Conservation (phyloP, 2,113 vertebrate species). For the Sinosuthora webbiana region DNA sequence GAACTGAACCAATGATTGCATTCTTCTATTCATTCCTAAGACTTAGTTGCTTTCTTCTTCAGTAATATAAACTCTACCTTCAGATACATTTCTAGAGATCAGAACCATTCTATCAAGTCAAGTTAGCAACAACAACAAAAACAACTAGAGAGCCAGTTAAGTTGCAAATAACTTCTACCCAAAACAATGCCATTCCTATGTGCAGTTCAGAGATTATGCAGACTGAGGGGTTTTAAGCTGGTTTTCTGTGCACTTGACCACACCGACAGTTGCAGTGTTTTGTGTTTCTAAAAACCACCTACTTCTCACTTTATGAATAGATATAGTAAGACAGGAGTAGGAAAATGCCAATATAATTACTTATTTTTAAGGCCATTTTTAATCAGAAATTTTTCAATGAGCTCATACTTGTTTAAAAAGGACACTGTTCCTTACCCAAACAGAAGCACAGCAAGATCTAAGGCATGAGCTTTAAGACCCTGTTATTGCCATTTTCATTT, state of each 20-base stretch:
- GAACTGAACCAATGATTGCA: constrained; percentile 87
- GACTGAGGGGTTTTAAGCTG: neutral
- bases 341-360: neutral
- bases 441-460: neutral
- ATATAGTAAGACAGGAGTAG: neutral
- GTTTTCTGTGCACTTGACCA: neutral
- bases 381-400: neutral
- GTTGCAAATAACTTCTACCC: neutral
- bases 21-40: neutral
- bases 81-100: neutral
- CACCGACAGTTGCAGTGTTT: neutral
- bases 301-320: neutral
- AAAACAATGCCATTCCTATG: neutral
- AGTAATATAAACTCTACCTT: neutral
- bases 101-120: neutral
- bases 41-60: neutral
- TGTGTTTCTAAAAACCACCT: neutral
- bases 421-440: neutral
- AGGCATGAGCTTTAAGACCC: neutral
- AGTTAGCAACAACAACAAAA: neutral
- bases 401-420: neutral
- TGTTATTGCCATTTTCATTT: neutral
- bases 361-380: neutral
- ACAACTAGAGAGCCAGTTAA: neutral
- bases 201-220: neutral